Evolutionary conservation across 2,113 vertebrate species (phyloP).

Genomic region (Fregetta grallaria): DNA sequence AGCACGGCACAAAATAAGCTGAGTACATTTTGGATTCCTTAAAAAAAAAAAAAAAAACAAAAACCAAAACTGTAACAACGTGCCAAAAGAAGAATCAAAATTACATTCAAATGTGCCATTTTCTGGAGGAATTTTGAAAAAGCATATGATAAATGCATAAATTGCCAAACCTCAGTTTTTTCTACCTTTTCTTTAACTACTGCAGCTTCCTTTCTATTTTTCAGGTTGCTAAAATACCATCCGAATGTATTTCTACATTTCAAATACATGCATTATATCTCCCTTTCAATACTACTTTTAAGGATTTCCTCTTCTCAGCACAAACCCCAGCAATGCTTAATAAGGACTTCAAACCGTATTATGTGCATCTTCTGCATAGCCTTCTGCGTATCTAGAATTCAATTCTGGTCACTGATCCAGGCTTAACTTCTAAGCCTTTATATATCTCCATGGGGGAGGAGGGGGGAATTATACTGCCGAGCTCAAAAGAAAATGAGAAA

Average conservation of each 20-base stretch:
- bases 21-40: slow-evolving; percentile 97
- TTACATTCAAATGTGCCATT: background rate
- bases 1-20: slow-evolving; percentile 95
- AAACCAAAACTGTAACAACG: background rate
- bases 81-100: background rate
- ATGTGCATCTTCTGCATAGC: background rate
- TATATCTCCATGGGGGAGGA: background rate
- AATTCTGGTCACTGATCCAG: background rate
- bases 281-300: slow-evolving; percentile 5
- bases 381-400: background rate
- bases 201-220: background rate
- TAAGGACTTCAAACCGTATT: background rate
- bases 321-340: background rate
- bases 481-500: background rate
- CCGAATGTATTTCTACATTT: background rate
- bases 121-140: background rate
- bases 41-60: slow-evolving; percentile 54
- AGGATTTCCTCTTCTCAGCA: slow-evolving; percentile 26
- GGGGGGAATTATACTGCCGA: background rate
- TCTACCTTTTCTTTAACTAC: background rate
- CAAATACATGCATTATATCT: background rate
- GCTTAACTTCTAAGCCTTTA: background rate
- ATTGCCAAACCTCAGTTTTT: background rate
- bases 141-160: background rate
- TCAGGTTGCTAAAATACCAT: background rate